Conservation (phyloP, 2,113 vertebrate genomes). For the Dicerorhinus sumatrensis region DNA sequence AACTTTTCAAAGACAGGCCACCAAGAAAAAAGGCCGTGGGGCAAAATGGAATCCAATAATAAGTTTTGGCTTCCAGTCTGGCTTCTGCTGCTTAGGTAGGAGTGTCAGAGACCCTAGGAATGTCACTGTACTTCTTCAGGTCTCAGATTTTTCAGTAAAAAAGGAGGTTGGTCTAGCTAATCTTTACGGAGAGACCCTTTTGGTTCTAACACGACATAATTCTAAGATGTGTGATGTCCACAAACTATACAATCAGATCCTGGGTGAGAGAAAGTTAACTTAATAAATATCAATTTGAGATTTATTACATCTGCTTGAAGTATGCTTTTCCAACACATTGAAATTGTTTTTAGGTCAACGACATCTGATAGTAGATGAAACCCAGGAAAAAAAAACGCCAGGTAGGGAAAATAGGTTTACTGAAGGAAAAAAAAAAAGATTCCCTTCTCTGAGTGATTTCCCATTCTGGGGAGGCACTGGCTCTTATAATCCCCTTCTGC, state of each 20-base stretch:
- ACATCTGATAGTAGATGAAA: constrained; percentile 53
- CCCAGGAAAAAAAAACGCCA: constrained; percentile 63
- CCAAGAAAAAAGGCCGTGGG: neutral
- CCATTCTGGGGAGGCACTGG: constrained; percentile 62
- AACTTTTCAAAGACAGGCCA: constrained; percentile 26
- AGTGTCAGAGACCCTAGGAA: neutral
- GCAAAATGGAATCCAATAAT: neutral
- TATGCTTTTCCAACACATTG: neutral
- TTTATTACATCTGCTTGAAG: constrained; percentile 50
- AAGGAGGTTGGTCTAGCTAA: constrained; percentile 23
- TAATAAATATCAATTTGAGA: constrained; percentile 33
- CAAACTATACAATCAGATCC: constrained; percentile 26
- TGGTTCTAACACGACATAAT: neutral
- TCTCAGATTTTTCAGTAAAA: constrained; percentile 32
- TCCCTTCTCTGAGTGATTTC: constrained; percentile 63
- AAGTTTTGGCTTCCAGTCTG: constrained; percentile 9
- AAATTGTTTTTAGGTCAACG: constrained; percentile 54
- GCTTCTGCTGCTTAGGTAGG: neutral
- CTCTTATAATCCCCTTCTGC: constrained; percentile 79
- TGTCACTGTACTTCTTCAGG: neutral
- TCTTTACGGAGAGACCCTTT: neutral
- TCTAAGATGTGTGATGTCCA: constrained; percentile 48
- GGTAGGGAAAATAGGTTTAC: constrained; percentile 51
- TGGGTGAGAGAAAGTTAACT: constrained; percentile 51
- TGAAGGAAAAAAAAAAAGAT: neutral